phyloP scores from a whole-genome alignment of 2,113 vertebrate genomes.

The Sitta europaea region DNA sequence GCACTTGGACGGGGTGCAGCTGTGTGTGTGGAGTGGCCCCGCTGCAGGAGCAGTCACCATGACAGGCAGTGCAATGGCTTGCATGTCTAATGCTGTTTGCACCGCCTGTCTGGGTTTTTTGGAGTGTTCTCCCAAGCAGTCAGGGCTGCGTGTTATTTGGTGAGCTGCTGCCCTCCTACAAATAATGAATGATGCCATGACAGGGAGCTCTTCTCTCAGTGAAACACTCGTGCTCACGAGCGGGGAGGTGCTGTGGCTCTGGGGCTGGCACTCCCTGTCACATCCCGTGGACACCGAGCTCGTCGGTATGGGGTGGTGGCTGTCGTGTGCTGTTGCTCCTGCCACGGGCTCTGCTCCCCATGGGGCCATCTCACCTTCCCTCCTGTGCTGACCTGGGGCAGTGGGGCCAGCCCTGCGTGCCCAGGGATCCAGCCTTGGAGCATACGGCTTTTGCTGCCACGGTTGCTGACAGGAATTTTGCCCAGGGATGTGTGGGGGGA shows the following conservation, averaged over 20 bases:
- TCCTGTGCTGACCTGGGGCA: not conserved
- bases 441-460: fast-evolving
- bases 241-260: too few relatives aligned
- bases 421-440: fast-evolving
- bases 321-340: not conserved
- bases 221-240: not conserved
- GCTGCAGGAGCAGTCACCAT: not conserved
- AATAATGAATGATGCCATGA: not conserved
- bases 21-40: not conserved
- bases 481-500: not conserved
- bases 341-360: not conserved
- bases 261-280: fast-evolving
- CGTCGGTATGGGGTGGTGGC: fast-evolving
- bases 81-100: not conserved
- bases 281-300: not conserved
- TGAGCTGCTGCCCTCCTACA: not conserved
- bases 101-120: not conserved
- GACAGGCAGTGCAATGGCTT: not conserved
- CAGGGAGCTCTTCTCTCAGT: not conserved
- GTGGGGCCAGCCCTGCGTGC: fast-evolving
- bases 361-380: fast-evolving
- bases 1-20: not conserved
- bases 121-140: not conserved
- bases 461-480: not conserved
- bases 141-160: not conserved